Evolutionary conservation across 2,888 invertebrate species (phyloP).

Genomic region (Meteorus colon): DNA sequence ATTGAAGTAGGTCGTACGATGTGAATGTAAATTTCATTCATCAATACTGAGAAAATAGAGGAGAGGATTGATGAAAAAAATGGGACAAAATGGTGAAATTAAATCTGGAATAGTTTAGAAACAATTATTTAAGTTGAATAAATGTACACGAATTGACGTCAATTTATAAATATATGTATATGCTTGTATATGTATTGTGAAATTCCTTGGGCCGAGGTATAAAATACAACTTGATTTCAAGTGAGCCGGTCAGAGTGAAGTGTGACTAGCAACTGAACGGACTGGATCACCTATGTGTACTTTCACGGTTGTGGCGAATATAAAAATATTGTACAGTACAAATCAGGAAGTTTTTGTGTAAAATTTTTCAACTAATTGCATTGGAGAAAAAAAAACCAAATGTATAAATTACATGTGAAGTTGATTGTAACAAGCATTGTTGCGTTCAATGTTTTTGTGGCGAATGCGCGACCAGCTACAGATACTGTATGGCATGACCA

Average conservation of each 20-base stretch:
- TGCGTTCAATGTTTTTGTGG: not conserved
- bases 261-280: not conserved
- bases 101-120: not conserved
- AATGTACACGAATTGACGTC: not conserved
- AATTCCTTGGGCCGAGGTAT: not conserved
- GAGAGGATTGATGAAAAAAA: not conserved
- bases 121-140: not conserved
- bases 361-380: not conserved
- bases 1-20: not conserved
- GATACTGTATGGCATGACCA: conserved; percentile 1
- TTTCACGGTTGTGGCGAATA: not conserved
- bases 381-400: not conserved
- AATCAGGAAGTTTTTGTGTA: not conserved
- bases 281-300: not conserved
- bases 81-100: not conserved
- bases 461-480: not conserved
- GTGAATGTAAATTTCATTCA: not conserved
- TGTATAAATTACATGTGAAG: not conserved
- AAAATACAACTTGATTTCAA: not conserved
- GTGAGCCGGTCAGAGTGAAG: not conserved
- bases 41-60: not conserved
- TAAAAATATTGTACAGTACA: not conserved
- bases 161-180: not conserved
- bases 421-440: not conserved
- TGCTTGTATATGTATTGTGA: not conserved